A percentile compares a stretch with the other conserved stretches of the same genome.
These are phyloP conservation scores for Merodon equestris DNA, from an alignment of 2,888 invertebrate species.

Conservation along the genomic window DNA sequence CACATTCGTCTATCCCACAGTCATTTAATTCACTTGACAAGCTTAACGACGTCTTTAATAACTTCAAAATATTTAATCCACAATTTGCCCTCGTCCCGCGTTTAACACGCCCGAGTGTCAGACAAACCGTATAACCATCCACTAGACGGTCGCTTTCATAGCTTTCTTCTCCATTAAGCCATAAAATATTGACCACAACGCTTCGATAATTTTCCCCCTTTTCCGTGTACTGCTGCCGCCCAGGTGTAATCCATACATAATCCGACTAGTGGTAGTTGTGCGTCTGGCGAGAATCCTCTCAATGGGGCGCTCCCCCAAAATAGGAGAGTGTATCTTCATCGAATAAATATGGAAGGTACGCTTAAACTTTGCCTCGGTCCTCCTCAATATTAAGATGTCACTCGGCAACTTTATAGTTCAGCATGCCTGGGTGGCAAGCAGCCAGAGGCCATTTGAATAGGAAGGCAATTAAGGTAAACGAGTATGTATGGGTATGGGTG, in stretches of 20 bases:
- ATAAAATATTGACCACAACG: constrained; percentile 47
- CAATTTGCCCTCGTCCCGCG: constrained; percentile 13
- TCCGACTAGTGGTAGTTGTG: constrained; percentile 32
- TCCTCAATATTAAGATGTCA: constrained; percentile 60
- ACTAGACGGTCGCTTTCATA: constrained; percentile 21
- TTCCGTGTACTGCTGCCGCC: constrained; percentile 16
- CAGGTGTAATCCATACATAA: constrained; percentile 41
- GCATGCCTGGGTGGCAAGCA: constrained; percentile 32
- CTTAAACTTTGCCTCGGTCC: constrained; percentile 29
- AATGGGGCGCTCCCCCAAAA: constrained; percentile 49
- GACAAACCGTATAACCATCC: constrained; percentile 23
- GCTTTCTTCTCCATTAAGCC: constrained; percentile 28
- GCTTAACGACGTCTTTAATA: too few species aligned
- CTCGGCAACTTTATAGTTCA: constrained; percentile 42
- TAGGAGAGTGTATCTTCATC: constrained; percentile 35
- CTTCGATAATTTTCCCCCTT: constrained; percentile 12
- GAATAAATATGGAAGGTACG: constrained; percentile 57
- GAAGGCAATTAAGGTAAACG: constrained; percentile 59
- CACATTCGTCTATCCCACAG: too few species aligned
- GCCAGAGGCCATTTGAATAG: constrained; percentile 63
- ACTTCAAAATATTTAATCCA: constrained; percentile 12
- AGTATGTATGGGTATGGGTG: too few species aligned
- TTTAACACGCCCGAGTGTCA: constrained; percentile 23
- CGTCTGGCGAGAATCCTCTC: constrained; percentile 28
- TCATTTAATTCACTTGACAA: too few species aligned